These are phyloP conservation scores for Cynopterus brachyotis DNA, from an alignment of 2,113 vertebrate genomes.

Conservation along the genomic window DNA sequence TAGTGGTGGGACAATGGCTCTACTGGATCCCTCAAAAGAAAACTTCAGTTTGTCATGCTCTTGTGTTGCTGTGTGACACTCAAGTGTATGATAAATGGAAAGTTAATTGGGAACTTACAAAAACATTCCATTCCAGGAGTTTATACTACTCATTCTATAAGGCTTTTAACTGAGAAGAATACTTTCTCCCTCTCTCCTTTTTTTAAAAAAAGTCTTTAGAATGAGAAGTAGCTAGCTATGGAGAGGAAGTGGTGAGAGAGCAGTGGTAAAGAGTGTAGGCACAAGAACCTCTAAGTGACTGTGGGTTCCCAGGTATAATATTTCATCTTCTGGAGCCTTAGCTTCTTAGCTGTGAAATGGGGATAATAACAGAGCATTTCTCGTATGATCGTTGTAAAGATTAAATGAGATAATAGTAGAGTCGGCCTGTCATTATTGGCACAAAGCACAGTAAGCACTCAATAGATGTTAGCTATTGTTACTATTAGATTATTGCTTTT, in stretches of 20 bases:
- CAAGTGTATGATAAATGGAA: not conserved
- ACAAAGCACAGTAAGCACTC: not conserved
- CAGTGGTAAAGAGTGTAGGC: accelerated
- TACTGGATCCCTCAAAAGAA: not conserved
- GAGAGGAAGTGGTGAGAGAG: not conserved
- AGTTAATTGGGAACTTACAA: not conserved
- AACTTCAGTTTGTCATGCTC: not conserved
- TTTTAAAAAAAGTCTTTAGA: not conserved
- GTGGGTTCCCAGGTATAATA: not conserved
- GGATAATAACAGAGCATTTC: not conserved
- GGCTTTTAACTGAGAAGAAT: not conserved
- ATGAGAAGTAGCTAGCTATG: not conserved
- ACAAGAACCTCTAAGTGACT: not conserved
- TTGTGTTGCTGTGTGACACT: not conserved
- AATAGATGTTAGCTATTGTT: not conserved
- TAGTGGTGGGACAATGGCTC: not conserved
- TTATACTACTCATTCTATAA: accelerated
- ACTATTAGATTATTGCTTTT: not conserved
- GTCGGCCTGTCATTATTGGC: not conserved
- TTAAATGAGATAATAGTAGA: not conserved
- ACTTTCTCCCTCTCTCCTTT: not conserved
- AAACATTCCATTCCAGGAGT: not conserved
- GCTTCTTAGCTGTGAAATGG: not conserved
- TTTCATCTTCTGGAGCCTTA: not conserved
- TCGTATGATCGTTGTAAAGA: not conserved